These are phyloP conservation scores for Dorcus parallelipipedus DNA, from an alignment of 2,888 invertebrate species.

Conservation along the genomic window DNA sequence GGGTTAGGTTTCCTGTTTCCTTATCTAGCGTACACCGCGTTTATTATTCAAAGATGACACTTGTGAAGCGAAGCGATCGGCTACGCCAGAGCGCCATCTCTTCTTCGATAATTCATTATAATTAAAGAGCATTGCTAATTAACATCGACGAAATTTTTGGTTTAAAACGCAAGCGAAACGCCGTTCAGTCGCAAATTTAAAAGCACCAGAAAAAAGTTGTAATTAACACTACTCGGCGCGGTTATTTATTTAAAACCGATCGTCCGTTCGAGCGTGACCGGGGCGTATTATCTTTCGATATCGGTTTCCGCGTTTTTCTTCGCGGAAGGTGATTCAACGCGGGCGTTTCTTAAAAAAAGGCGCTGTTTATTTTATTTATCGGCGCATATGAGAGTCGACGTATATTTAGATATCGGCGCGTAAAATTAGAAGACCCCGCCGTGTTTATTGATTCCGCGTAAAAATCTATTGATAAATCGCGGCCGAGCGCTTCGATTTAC, in stretches of 20 bases:
- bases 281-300: neutral
- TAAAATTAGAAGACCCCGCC: neutral
- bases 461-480: neutral
- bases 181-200: neutral
- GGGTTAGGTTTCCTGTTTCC: too few species aligned
- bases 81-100: too few species aligned
- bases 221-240: too few species aligned
- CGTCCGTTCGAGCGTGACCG: neutral
- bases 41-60: too few species aligned
- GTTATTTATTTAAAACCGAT: neutral
- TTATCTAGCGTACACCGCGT: too few species aligned
- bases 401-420: neutral
- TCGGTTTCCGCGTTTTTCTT: neutral
- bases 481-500: neutral
- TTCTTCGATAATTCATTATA: too few species aligned
- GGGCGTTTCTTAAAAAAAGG: neutral
- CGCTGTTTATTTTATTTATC: neutral
- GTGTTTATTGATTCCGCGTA: neutral
- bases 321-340: neutral
- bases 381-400: neutral
- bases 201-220: neutral
- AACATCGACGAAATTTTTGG: too few species aligned
- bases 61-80: too few species aligned
- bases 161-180: neutral
- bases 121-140: too few species aligned